A percentile compares a stretch with the other conserved stretches of the same genome.
These are phyloP conservation scores for Cyclina sinensis DNA, from an alignment of 1,140 invertebrate genomes.

Conservation along the genomic window DNA sequence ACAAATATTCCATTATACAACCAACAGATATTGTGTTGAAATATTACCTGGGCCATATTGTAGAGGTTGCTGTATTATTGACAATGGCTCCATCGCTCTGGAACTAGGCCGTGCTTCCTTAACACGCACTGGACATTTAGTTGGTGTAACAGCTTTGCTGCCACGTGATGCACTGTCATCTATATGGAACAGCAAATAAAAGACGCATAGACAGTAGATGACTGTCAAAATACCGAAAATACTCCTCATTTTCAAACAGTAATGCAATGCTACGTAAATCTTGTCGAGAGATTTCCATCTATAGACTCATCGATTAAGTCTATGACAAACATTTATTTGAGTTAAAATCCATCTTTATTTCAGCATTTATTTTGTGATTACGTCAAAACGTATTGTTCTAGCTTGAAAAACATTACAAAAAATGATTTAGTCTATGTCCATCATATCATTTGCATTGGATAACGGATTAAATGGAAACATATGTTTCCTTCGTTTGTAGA, in stretches of 20 bases:
- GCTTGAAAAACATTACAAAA: too few species aligned
- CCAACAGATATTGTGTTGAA: too few species aligned
- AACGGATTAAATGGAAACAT: not conserved
- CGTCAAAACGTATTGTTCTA: too few species aligned
- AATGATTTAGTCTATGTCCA: too few species aligned
- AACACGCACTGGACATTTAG: not conserved
- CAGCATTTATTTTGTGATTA: too few species aligned
- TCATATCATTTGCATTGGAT: not conserved
- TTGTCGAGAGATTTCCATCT: too few species aligned
- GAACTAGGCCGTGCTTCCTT: not conserved
- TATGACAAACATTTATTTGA: too few species aligned
- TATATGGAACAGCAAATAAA: not conserved
- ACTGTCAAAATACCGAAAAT: not conserved
- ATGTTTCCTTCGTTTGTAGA: too few species aligned
- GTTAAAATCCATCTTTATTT: too few species aligned
- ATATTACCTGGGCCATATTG: constrained; percentile 22
- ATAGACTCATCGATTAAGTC: too few species aligned
- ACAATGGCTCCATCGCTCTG: not conserved
- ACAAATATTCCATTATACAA: too few species aligned
- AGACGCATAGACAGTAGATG: not conserved
- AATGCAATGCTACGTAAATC: too few species aligned
- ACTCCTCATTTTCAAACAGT: constrained; percentile 3
- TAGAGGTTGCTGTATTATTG: not conserved
- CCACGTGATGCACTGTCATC: constrained; percentile 6
- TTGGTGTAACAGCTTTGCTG: not conserved